A percentile compares a stretch with the other conserved stretches of the same genome.
phyloP scores from a whole-genome alignment of 2,113 vertebrate genomes.

The Mirza zaza region DNA sequence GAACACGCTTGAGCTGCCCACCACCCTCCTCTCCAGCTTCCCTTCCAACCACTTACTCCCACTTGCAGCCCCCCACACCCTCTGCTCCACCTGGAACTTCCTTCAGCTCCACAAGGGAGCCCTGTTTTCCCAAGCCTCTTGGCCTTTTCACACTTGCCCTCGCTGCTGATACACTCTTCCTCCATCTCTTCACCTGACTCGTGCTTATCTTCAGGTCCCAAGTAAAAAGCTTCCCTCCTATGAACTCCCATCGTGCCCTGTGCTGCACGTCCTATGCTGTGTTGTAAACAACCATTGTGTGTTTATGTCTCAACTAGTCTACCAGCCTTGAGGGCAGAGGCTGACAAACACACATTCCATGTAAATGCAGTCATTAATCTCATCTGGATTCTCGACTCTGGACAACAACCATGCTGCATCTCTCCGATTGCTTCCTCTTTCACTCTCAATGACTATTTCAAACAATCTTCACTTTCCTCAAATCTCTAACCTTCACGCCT shows the following conservation, averaged over 20 bases:
- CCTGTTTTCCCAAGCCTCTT: neutral
- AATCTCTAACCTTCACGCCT: constrained; percentile 53
- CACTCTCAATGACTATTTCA: neutral
- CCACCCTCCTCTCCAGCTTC: neutral
- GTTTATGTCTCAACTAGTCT: neutral
- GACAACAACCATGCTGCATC: neutral
- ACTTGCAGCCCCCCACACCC: neutral
- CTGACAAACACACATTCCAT: neutral
- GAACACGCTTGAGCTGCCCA: neutral
- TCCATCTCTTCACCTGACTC: neutral
- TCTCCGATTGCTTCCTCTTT: neutral
- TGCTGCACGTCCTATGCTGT: neutral
- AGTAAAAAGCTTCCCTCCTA: neutral
- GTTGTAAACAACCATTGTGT: neutral
- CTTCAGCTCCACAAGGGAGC: neutral
- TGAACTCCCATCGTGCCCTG: neutral
- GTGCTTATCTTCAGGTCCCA: neutral
- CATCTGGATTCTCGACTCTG: neutral
- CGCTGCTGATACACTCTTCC: neutral
- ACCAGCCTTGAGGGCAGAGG: neutral
- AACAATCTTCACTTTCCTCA: constrained; percentile 38
- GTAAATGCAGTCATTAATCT: neutral
- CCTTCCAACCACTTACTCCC: neutral
- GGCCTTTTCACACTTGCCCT: neutral
- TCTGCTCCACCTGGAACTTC: neutral